A percentile compares a stretch with the other conserved stretches of the same genome.
phyloP scores from a whole-genome alignment of 1,140 invertebrate species.

The Babylonia areolata region DNA sequence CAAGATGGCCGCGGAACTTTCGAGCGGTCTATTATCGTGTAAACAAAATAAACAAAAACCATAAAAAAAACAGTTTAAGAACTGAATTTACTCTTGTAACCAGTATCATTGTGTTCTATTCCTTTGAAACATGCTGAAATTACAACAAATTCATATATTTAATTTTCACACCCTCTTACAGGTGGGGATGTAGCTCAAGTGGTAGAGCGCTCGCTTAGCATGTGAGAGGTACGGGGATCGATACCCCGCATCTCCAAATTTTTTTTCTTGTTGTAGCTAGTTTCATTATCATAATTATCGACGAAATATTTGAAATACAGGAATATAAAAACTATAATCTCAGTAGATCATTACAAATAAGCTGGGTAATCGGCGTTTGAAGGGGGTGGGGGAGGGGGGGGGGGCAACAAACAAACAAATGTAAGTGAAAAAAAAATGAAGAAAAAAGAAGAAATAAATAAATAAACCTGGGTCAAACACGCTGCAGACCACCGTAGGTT shows the following conservation, averaged over 20 bases:
- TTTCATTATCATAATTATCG: not conserved
- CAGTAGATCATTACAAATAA: not conserved
- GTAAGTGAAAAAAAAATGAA: not conserved
- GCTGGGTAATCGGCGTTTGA: too few relatives aligned
- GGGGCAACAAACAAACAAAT: not conserved
- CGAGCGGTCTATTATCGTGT: too few relatives aligned
- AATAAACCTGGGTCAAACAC: not conserved
- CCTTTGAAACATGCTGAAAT: not conserved
- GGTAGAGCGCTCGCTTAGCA: conserved; percentile 44
- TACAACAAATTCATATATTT: not conserved
- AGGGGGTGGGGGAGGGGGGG: too few relatives aligned
- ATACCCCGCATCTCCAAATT: conserved; percentile 38
- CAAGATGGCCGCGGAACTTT: too few relatives aligned
- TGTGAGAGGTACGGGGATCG: conserved; percentile 43
- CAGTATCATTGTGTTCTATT: not conserved
- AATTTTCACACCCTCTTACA: not conserved
- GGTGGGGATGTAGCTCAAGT: conserved; percentile 39
- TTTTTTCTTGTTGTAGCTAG: not conserved
- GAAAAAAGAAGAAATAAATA: not conserved
- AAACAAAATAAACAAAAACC: not conserved
- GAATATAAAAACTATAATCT: not conserved
- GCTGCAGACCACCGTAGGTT: too few relatives aligned
- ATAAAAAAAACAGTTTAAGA: not conserved
- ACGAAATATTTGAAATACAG: not conserved
- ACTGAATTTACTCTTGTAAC: not conserved